Evolutionary conservation across 2,888 invertebrate genomes (phyloP).

Genomic region (Andrena camellia): DNA sequence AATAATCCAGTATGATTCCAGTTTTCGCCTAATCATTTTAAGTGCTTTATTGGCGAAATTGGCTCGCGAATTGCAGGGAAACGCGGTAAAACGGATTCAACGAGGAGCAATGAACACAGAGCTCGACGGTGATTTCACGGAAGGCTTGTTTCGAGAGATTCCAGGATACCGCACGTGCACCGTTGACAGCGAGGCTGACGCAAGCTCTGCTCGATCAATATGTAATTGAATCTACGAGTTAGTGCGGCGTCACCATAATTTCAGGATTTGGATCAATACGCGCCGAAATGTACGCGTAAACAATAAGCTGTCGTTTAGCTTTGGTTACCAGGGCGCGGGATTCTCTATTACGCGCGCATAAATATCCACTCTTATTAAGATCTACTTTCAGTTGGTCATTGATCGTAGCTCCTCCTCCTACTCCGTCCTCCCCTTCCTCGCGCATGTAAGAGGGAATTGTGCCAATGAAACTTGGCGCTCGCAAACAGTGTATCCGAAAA

Average conservation of each 20-base stretch:
- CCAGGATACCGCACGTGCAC: conserved; percentile 31
- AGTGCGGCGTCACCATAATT: conserved; percentile 48
- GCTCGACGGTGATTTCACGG: conserved; percentile 32
- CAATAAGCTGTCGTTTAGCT: background rate
- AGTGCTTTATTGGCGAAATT: conserved; percentile 6
- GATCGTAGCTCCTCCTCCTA: conserved; percentile 39
- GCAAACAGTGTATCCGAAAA: conserved; percentile 56
- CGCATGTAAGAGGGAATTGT: conserved; percentile 53
- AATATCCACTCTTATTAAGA: conserved; percentile 39
- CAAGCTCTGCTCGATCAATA: conserved; percentile 55
- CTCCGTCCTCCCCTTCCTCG: background rate
- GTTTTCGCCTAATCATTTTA: background rate
- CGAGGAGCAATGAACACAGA: conserved; percentile 14
- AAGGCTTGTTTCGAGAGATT: conserved; percentile 44
- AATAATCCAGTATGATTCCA: conserved; percentile 9
- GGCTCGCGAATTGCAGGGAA: conserved; percentile 5
- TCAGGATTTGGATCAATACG: conserved; percentile 50
- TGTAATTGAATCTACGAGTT: conserved; percentile 59
- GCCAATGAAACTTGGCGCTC: conserved; percentile 63
- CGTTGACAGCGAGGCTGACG: conserved; percentile 49
- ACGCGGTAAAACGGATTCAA: conserved; percentile 7
- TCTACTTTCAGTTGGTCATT: conserved; percentile 56
- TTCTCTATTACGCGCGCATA: background rate
- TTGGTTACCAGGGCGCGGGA: background rate
- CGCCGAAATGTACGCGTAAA: conserved; percentile 1